Evolutionary conservation across 2,797 vertebrate species (phyloP), one percentile per base, ranked within the genome.

Genomic region (Artibeus lituratus): DNA sequence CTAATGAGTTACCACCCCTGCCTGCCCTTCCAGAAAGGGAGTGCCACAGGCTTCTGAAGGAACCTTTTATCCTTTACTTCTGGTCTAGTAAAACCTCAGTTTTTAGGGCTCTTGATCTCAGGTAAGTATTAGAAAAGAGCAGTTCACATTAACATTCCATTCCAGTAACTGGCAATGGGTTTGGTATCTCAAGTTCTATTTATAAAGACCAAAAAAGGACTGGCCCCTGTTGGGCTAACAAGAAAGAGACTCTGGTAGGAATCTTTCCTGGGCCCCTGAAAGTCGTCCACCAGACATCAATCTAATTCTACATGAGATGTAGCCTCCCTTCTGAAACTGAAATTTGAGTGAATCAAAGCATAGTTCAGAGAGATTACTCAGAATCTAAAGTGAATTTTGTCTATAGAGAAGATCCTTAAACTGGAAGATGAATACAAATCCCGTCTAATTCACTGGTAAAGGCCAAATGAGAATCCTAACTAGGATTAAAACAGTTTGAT

Each of bases 81-180:
- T 73, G 39, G 55, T 59, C 57, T 81, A 78, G 55, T 74, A 85
- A 96, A 93, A 87, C 18, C 4, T 69, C 24, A 42, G 9, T 67
- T 26, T 95, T 90, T 77, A 89, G 51, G 14, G 21, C n/a, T 59
- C 44, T 92, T 94, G 57, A 87, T 93, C 49, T 94, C 89, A 83
- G 24, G 21, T 77, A 88, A 44, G 69, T 84, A 6, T 59, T 93
- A 81, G 9, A 78, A 95, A 80, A 88, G 8, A 83, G 14, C 3
- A 89, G 7, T 70, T 76, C 11, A 87, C 21, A 65, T 53, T 77
- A 80, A 72, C 10, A 77, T 90, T 32, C 44, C 26, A 57, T 85
- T 70, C n/a, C 81, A 47, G 62, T 65, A 91, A 51, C 70, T 91
- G 37, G 51, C 6, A 53, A 26, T 78, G n/a, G 14, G 39, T 65